Percentiles rank a stretch among this genome's conserved stretches.
Evolutionary conservation across 2,113 vertebrate species (phyloP).

Genomic region (Ellobius talpinus): DNA sequence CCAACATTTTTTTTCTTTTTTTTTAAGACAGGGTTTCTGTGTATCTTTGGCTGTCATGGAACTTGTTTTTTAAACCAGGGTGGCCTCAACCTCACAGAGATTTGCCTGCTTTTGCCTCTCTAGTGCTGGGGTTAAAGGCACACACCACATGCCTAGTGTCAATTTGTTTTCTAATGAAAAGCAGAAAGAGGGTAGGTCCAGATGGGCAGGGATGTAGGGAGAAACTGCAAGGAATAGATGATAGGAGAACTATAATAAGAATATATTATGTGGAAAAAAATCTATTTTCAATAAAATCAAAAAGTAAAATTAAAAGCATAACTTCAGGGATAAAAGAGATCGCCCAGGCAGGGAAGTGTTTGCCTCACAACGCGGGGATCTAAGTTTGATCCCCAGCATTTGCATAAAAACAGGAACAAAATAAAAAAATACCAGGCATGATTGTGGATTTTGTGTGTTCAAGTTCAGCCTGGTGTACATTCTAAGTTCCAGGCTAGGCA

Average conservation of each 20-base stretch:
- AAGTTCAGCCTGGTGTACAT: neutral
- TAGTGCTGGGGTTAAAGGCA: too few relatives aligned
- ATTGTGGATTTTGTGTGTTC: too few relatives aligned
- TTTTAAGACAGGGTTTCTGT: too few relatives aligned
- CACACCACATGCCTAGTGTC: too few relatives aligned
- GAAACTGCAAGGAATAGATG: neutral
- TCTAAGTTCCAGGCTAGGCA: neutral
- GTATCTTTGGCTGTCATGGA: too few relatives aligned
- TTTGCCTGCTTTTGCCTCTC: too few relatives aligned
- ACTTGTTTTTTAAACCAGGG: too few relatives aligned
- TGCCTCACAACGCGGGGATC: neutral
- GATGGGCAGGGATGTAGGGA: neutral
- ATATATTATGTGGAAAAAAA: neutral
- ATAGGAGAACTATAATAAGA: neutral
- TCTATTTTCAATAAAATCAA: neutral
- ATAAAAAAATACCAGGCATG: neutral
- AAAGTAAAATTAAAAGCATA: neutral
- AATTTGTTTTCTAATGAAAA: neutral
- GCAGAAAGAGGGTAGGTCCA: neutral
- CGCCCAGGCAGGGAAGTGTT: neutral
- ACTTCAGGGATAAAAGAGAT: neutral
- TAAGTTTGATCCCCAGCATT: neutral
- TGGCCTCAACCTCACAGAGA: too few relatives aligned
- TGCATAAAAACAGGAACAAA: neutral
- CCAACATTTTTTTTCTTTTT: too few relatives aligned